Percentiles rank a stretch among this genome's conserved stretches.
Conservation (phyloP, 2,888 invertebrate species). For the Nemotelus pantherinus region DNA sequence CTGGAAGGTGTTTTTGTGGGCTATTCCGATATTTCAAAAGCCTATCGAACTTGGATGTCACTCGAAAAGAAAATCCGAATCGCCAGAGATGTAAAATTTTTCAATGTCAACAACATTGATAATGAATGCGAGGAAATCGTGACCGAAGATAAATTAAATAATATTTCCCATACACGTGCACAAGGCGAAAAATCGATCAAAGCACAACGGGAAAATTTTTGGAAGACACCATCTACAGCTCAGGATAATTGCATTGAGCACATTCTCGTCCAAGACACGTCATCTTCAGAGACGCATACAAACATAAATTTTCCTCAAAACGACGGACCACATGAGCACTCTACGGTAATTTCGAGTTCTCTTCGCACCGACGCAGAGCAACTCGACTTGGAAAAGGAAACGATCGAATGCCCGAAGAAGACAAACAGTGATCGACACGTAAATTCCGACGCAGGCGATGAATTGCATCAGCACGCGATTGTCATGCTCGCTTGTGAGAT, state of each 20-base stretch:
- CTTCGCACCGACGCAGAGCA: too few relatives aligned
- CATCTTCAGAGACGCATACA: not conserved
- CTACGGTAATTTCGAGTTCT: too few relatives aligned
- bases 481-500: slow-evolving; percentile 11
- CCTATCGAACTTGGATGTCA: slow-evolving; percentile 52
- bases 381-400: too few relatives aligned
- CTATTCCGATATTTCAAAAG: slow-evolving; percentile 51
- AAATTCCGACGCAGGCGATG: slow-evolving; percentile 35
- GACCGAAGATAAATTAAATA: not conserved
- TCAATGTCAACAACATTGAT: not conserved
- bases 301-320: too few relatives aligned
- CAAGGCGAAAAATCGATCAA: not conserved
- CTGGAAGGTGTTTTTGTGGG: slow-evolving; percentile 46
- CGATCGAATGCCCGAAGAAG: too few relatives aligned
- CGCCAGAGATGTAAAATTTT: slow-evolving; percentile 15
- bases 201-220: not conserved
- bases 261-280: not conserved
- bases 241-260: not conserved
- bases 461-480: not conserved
- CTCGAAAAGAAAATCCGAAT: slow-evolving; percentile 12
- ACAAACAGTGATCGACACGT: too few relatives aligned
- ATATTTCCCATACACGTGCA: not conserved
- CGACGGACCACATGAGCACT: too few relatives aligned
- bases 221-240: not conserved
- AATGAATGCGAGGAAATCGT: not conserved